phyloP scores from a whole-genome alignment of 53 echinoderm and acorn worm genomes.

The Luidia sarsii region DNA sequence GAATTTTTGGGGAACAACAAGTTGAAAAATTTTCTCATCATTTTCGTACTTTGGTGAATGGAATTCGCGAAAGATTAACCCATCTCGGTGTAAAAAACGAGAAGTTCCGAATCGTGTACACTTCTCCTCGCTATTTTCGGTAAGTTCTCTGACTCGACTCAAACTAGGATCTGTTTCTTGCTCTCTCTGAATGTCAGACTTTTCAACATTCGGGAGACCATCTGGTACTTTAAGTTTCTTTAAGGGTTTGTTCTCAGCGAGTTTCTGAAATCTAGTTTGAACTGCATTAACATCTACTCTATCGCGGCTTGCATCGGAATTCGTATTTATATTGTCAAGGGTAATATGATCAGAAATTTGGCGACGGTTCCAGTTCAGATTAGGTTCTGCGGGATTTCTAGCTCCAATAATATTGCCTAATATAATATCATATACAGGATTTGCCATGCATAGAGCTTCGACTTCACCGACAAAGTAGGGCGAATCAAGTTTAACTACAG shows the following conservation, averaged over 20 bases:
- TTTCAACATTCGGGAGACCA: constrained; percentile 25
- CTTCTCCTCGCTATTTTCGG: neutral
- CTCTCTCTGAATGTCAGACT: constrained; percentile 3
- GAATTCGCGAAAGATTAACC: constrained; percentile 35
- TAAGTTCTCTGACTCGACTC: constrained; percentile 18
- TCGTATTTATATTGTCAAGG: too few relatives aligned
- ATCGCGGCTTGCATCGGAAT: neutral
- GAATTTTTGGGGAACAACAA: constrained; percentile 52
- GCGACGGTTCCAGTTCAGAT: neutral
- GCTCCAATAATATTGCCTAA: constrained; percentile 6
- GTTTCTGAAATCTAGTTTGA: neutral
- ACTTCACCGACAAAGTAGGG: constrained; percentile 22
- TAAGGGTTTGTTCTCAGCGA: constrained; percentile 14
- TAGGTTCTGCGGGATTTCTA: constrained; percentile 18
- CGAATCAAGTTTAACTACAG: constrained; percentile 1
- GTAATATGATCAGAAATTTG: too few relatives aligned
- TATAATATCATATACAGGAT: constrained; percentile 35
- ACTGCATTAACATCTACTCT: neutral
- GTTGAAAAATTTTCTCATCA: constrained; percentile 26
- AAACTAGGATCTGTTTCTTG: constrained; percentile 51
- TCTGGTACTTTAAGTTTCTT: constrained; percentile 32
- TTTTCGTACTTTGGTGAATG: constrained; percentile 13
- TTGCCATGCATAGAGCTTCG: constrained; percentile 23
- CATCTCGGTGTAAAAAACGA: constrained; percentile 7
- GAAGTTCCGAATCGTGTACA: neutral